phyloP scores from a whole-genome alignment of 2,797 vertebrate species.

The Sciurus carolinensis region DNA sequence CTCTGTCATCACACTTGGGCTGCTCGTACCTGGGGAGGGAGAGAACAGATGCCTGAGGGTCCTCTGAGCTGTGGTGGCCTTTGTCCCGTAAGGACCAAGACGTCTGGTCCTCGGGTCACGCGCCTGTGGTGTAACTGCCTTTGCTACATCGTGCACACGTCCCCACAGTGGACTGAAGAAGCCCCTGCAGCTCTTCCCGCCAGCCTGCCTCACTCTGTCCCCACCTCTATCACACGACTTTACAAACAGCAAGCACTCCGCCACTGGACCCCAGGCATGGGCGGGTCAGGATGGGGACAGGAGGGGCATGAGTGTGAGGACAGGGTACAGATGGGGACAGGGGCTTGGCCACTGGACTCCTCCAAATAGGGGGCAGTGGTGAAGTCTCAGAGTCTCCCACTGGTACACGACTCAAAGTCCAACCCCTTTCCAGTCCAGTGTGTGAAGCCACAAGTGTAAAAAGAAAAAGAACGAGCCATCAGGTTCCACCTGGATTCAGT shows the following conservation, averaged over 20 bases:
- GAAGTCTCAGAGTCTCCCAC: too few relatives aligned
- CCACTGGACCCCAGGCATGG: rapidly evolving
- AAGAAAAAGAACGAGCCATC: neutral
- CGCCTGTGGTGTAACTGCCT: rapidly evolving
- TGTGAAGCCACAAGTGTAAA: rapidly evolving
- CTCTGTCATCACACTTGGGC: conserved; percentile 96
- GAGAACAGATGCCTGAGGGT: neutral
- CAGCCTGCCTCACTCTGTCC: neutral
- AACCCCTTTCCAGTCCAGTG: neutral
- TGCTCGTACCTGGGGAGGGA: conserved; percentile 94
- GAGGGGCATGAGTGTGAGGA: neutral
- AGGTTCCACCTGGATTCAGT: rapidly evolving
- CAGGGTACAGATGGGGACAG: rapidly evolving
- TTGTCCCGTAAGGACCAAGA: rapidly evolving
- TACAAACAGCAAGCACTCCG: neutral
- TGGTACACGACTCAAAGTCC: too few relatives aligned
- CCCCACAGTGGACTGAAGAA: rapidly evolving
- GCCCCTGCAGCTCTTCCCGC: rapidly evolving
- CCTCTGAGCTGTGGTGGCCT: rapidly evolving
- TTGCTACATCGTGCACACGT: rapidly evolving
- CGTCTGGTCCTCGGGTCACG: rapidly evolving
- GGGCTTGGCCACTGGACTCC: neutral
- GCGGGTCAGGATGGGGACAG: neutral
- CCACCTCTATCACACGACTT: too few relatives aligned
- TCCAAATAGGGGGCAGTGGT: rapidly evolving